A percentile compares a stretch with the other conserved stretches of the same genome.
Conservation (phyloP, 2,113 vertebrate genomes). For the Chamaea fasciata region DNA sequence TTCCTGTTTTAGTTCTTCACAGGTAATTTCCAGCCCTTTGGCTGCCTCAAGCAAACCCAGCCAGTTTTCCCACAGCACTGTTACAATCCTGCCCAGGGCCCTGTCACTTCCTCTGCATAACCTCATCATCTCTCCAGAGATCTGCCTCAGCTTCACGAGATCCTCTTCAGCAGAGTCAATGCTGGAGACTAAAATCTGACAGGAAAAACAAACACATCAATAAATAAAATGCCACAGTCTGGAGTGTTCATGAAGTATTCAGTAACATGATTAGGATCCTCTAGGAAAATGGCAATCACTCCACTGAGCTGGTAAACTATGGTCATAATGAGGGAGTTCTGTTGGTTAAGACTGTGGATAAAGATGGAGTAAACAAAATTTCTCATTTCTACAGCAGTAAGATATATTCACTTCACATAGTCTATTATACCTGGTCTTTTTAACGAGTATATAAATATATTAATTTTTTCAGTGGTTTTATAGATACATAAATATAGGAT, state of each 20-base stretch:
- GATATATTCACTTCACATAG: neutral
- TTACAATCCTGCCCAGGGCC: neutral
- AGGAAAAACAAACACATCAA: neutral
- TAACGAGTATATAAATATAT: neutral
- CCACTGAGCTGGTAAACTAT: neutral
- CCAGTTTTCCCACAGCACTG: slow-evolving; percentile 72
- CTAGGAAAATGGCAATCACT: neutral
- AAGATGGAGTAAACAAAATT: neutral
- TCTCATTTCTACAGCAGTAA: neutral
- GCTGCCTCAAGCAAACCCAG: slow-evolving; percentile 64
- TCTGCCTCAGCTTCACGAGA: slow-evolving; percentile 62
- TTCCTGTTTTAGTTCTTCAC: slow-evolving; percentile 73
- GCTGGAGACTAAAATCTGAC: slow-evolving; percentile 65
- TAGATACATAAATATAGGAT: neutral
- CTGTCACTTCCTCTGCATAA: neutral
- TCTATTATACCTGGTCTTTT: neutral
- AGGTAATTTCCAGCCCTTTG: slow-evolving; percentile 66
- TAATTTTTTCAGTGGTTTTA: neutral
- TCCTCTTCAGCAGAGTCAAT: slow-evolving; percentile 63
- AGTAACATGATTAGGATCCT: neutral
- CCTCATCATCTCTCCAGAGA: slow-evolving; percentile 34
- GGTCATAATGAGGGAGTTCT: neutral
- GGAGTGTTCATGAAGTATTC: neutral
- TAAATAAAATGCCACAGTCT: neutral
- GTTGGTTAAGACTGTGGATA: neutral